phyloP scores from a whole-genome alignment of 2,888 invertebrate species.

The Torymus texanus region DNA sequence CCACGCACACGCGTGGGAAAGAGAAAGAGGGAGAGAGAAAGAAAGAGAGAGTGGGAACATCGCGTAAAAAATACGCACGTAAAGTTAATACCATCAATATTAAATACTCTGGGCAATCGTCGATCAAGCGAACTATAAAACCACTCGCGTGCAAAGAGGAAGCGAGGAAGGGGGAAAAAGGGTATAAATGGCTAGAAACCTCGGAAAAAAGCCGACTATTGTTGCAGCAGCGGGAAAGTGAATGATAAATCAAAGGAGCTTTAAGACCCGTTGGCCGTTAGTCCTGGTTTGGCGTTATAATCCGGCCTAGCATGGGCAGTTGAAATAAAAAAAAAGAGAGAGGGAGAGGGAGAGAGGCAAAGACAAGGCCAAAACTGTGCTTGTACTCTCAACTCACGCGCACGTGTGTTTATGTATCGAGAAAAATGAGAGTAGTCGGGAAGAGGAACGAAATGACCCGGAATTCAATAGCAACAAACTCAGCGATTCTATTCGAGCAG shows the following conservation, averaged over 20 bases:
- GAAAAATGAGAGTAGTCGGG: constrained; percentile 11
- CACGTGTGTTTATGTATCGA: background rate
- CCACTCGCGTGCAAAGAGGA: constrained; percentile 2
- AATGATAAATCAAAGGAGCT: constrained; percentile 57
- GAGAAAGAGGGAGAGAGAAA: background rate
- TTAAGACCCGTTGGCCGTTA: constrained; percentile 52
- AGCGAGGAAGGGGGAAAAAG: constrained; percentile 6
- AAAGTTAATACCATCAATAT: constrained; percentile 41
- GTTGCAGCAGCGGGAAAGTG: constrained; percentile 40
- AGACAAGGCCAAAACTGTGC: constrained; percentile 10
- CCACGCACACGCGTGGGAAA: background rate
- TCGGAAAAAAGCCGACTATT: constrained; percentile 30
- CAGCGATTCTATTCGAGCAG: constrained; percentile 71
- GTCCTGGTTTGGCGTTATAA: constrained; percentile 55
- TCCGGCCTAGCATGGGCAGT: constrained; percentile 41
- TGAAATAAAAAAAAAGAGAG: constrained; percentile 36
- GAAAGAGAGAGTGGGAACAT: background rate
- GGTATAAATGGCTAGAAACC: constrained; percentile 28
- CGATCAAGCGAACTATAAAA: constrained; percentile 47
- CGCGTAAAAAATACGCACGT: constrained; percentile 15
- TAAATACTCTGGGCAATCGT: constrained; percentile 33
- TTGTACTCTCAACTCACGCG: background rate
- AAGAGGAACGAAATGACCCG: constrained; percentile 60
- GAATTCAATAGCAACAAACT: constrained; percentile 74
- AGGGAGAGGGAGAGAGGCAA: constrained; percentile 17